Evolutionary conservation across 2,113 vertebrate species (phyloP).

Genomic region (Campylorhamphus procurvoides): DNA sequence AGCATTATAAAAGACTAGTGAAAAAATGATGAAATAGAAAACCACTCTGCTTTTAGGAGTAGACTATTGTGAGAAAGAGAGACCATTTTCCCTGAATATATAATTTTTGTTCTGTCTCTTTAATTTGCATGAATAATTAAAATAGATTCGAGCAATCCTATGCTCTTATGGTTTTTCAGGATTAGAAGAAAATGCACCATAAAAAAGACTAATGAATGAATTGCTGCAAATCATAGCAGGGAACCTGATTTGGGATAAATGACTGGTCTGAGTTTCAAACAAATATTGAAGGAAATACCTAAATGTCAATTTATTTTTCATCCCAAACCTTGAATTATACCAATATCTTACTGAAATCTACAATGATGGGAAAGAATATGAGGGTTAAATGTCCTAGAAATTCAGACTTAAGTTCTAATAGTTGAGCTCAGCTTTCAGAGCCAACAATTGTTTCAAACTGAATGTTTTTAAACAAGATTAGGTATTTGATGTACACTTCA

Average conservation of each 20-base stretch:
- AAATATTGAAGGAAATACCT: neutral
- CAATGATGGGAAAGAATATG: neutral
- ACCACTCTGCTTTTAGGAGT: neutral
- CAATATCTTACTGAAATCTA: neutral
- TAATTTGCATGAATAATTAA: conserved; percentile 51
- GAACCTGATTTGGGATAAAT: neutral
- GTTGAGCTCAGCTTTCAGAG: neutral
- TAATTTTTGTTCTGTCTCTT: conserved; percentile 31
- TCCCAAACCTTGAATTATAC: neutral
- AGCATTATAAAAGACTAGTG: neutral
- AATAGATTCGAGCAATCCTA: neutral
- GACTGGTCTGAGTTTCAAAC: neutral
- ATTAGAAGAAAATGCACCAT: neutral
- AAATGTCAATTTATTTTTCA: neutral
- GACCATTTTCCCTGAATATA: neutral
- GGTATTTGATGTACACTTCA: neutral
- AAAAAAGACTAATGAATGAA: neutral
- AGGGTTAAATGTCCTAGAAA: neutral
- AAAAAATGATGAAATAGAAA: conserved; percentile 11
- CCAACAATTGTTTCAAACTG: neutral
- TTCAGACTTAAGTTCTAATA: neutral
- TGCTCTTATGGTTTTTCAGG: neutral
- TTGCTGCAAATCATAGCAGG: neutral
- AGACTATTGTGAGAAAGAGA: neutral
- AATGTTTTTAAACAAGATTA: neutral